Base-by-base conservation (phyloP, 2,888 invertebrate species). In the Gymnocheta viridis region DNA sequence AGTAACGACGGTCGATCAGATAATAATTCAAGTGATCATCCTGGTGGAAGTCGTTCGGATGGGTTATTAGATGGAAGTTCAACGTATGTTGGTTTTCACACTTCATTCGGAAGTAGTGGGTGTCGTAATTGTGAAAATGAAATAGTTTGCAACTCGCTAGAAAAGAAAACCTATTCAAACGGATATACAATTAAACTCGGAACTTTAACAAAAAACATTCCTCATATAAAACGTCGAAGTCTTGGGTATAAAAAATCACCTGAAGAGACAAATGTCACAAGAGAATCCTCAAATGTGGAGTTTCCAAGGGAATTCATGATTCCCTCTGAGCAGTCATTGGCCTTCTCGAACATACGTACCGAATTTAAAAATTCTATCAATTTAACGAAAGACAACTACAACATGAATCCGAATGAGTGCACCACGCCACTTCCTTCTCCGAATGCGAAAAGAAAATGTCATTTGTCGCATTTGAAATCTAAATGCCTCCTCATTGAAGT, bases 121-220 rank as follows among this genome's bases (percentile, higher is more conserved):
- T 89, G 90, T 72, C 85, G 87, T 22, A 90, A 89, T 58, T 90
- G 89, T 66, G 90, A 90, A 29, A 74, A 85, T 19, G 86, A 86
- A 14, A 10, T 73, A 1, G 60, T 69, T 6, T 5, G 82, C 4
- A 22, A 27, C 41, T 44, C 60, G 4, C 44, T 44, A 10, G 82
- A 47, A 14, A 62, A 62, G 19, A 56, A 66, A 29, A 32, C 38
- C 22, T 2, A 17, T 12, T 38, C 24, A 10, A 76, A 17, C 4
- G n/a, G 0, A 9, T 14, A 38, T 4, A 29, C 17, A 24, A 19
- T 12, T 12, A 44, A 38, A 56, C 7, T 17, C 19, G 24, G 2
- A 0, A 38, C 38, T 32, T 38, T 47, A 6, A 29, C 14, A 12
- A 38, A 58, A 66, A 19, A 32, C 41, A 73, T 66, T 35, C 60